Evolutionary conservation across 2,888 invertebrate species (phyloP).

Genomic region (Dyspetes luteomarginatus): DNA sequence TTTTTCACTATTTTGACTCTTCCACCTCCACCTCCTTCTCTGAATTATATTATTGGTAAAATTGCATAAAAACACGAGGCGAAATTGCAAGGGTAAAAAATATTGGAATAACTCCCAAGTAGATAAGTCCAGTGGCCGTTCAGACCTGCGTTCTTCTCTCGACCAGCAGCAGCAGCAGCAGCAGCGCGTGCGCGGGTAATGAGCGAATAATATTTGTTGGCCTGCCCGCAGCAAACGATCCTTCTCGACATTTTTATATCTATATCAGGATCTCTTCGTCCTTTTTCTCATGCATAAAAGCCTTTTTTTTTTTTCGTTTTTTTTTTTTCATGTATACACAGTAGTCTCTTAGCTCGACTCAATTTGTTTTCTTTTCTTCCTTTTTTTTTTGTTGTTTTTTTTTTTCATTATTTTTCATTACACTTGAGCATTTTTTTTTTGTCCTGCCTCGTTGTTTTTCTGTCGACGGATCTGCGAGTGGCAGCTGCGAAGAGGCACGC

Average conservation of each 20-base stretch:
- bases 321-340: too few relatives aligned
- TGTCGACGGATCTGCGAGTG: slow-evolving; percentile 51
- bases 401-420: slow-evolving; percentile 37
- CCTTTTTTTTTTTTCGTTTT: too few relatives aligned
- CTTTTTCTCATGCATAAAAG: not conserved
- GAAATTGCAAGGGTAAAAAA: not conserved
- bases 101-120: slow-evolving; percentile 3
- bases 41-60: too few relatives aligned
- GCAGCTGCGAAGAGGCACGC: slow-evolving; percentile 63
- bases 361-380: slow-evolving; percentile 14
- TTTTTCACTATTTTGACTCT: slow-evolving; percentile 29
- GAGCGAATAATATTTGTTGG: slow-evolving; percentile 52
- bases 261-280: not conserved
- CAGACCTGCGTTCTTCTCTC: not conserved
- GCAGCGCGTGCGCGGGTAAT: slow-evolving; percentile 1
- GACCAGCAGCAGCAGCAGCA: not conserved
- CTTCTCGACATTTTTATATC: slow-evolving; percentile 16
- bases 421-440: slow-evolving; percentile 35
- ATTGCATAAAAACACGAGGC: not conserved
- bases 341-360: slow-evolving; percentile 17
- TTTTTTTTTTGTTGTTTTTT: slow-evolving; percentile 33
- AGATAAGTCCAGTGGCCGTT: slow-evolving; percentile 20
- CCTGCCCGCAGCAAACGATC: slow-evolving; percentile 20
- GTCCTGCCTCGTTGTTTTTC: slow-evolving; percentile 7
- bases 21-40: too few relatives aligned